Conservation (phyloP, 2,888 invertebrate genomes). For the Sarcophaga caerulescens region DNA sequence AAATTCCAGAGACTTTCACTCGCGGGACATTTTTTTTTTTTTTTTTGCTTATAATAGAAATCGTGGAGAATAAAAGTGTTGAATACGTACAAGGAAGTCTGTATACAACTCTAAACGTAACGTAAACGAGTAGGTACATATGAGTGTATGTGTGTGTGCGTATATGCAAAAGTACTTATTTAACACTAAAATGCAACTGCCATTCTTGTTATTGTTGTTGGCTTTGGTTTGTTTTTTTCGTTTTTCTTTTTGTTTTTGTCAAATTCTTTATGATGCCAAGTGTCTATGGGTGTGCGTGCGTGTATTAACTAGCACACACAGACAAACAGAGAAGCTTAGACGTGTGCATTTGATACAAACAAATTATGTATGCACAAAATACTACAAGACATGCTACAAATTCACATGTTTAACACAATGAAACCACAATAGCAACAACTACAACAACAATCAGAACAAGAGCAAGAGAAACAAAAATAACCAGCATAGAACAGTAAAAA, state of each 20-base stretch:
- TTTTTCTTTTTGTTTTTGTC: constrained; percentile 9
- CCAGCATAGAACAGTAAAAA: neutral
- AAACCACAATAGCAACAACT: neutral
- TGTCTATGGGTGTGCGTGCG: neutral
- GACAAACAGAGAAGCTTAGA: constrained; percentile 1
- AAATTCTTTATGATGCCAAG: constrained; percentile 50
- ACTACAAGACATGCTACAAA: constrained; percentile 50
- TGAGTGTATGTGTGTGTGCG: neutral
- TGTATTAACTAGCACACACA: constrained; percentile 16
- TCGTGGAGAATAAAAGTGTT: constrained; percentile 39
- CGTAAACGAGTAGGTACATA: neutral
- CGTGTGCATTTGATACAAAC: constrained; percentile 3
- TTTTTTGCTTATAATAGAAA: constrained; percentile 35
- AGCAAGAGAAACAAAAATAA: constrained; percentile 15
- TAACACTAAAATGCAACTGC: constrained; percentile 49
- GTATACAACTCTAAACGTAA: neutral
- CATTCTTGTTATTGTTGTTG: constrained; percentile 26
- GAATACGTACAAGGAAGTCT: neutral
- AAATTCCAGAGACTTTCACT: constrained; percentile 30
- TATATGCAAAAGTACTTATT: constrained; percentile 41
- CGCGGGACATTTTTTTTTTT: constrained; percentile 53
- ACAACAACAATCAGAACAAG: neutral
- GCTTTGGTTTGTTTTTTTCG: neutral
- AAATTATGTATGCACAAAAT: constrained; percentile 57
- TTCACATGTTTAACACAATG: constrained; percentile 47